phyloP scores from a whole-genome alignment of 2,888 invertebrate species.

The Parnassius glacialis region DNA sequence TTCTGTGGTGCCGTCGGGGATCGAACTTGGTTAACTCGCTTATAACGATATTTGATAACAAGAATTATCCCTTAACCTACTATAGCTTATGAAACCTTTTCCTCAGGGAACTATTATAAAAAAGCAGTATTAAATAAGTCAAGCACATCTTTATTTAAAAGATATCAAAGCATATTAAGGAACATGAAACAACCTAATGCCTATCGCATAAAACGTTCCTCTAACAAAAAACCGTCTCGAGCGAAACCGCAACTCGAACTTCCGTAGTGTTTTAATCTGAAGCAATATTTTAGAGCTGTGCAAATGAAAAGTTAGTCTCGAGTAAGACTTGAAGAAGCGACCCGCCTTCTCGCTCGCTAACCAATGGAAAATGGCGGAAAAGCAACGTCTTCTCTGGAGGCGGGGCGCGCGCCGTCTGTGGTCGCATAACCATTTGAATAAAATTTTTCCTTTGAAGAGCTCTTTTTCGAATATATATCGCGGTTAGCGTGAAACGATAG shows the following conservation, averaged over 20 bases:
- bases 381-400: constrained; percentile 75
- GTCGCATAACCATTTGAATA: constrained; percentile 75
- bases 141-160: neutral
- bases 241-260: constrained; percentile 69
- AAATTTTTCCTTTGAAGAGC: constrained; percentile 71
- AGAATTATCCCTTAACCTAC: neutral
- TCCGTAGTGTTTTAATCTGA: constrained; percentile 71
- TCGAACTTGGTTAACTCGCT: too few species aligned
- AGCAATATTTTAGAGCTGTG: constrained; percentile 76
- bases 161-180: constrained; percentile 11
- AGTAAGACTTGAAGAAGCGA: constrained; percentile 70
- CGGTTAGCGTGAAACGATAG: constrained; percentile 38
- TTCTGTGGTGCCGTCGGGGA: neutral
- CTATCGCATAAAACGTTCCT: constrained; percentile 32
- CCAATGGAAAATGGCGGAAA: constrained; percentile 77
- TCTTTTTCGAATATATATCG: constrained; percentile 71
- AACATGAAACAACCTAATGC: constrained; percentile 14
- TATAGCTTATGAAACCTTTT: neutral
- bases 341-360: constrained; percentile 63
- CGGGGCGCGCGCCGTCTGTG: constrained; percentile 64
- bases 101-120: too few species aligned
- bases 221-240: constrained; percentile 57
- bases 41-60: too few species aligned
- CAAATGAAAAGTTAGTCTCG: constrained; percentile 78
- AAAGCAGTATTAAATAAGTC: too few species aligned